These are phyloP conservation scores for Apodemus speciosus DNA, from an alignment of 2,113 vertebrate genomes.

Conservation along the genomic window DNA sequence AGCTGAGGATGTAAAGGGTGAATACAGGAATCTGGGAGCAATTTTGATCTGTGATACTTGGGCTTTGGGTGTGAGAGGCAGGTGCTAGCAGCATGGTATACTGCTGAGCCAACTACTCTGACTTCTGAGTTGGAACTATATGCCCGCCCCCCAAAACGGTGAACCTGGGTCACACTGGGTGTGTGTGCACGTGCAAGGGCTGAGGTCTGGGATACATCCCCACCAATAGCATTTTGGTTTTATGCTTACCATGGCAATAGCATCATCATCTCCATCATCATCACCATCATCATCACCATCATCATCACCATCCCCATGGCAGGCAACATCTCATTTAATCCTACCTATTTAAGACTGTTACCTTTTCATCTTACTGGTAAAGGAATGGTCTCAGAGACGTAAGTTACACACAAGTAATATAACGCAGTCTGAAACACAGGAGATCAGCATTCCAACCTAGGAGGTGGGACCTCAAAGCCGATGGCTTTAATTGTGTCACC, in stretches of 20 bases:
- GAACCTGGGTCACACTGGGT: background rate
- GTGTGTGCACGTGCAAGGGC: background rate
- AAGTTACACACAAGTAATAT: background rate
- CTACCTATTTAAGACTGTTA: background rate
- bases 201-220: background rate
- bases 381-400: background rate
- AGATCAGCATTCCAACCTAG: background rate
- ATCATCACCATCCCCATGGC: background rate
- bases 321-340: background rate
- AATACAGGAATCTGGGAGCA: background rate
- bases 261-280: background rate
- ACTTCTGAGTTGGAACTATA: background rate
- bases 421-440: background rate
- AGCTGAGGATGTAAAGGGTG: background rate
- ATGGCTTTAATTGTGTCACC: background rate
- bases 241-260: background rate
- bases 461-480: background rate
- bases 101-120: background rate
- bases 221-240: background rate
- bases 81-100: background rate
- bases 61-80: background rate
- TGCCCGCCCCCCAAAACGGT: background rate
- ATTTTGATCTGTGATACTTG: background rate
- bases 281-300: too few relatives aligned
- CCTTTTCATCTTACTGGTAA: background rate